Percentiles rank a stretch among this genome's conserved stretches.
phyloP scores from a whole-genome alignment of 1,140 invertebrate genomes.

The Drosophila tropicalis region DNA sequence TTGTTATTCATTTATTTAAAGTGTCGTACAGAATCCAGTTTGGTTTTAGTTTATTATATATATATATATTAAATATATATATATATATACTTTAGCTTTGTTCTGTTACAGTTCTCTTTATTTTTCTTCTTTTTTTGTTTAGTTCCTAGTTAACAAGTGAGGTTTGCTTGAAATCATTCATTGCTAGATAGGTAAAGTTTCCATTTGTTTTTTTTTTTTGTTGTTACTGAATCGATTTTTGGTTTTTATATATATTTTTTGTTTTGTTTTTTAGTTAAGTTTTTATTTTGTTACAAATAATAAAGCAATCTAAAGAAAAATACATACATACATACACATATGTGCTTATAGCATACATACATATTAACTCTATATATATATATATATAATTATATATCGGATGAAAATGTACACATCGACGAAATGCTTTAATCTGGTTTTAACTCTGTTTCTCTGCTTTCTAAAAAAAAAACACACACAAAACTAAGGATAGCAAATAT shows the following conservation, averaged over 20 bases:
- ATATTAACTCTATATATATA: constrained; percentile 14
- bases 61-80: constrained; percentile 7
- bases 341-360: constrained; percentile 74
- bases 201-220: constrained; percentile 49
- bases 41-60: constrained; percentile 12
- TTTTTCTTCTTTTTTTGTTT: constrained; percentile 48
- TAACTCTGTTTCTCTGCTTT: constrained; percentile 24
- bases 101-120: constrained; percentile 17
- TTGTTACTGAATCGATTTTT: constrained; percentile 44
- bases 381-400: constrained; percentile 21
- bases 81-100: constrained; percentile 5
- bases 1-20: constrained; percentile 29
- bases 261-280: constrained; percentile 26
- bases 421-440: constrained; percentile 71
- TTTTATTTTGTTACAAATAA: constrained; percentile 53
- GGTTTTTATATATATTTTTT: constrained; percentile 20
- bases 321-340: constrained; percentile 60
- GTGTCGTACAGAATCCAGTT: constrained; percentile 59
- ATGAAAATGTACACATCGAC: constrained; percentile 75
- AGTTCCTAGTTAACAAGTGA: constrained; percentile 82
- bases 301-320: constrained; percentile 65
- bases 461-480: constrained; percentile 40
- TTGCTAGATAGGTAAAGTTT: constrained; percentile 72
- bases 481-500: constrained; percentile 38
- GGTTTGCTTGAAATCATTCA: constrained; percentile 78